phyloP scores from a whole-genome alignment of 2,113 vertebrate genomes.

The Oncorhynchus mykiss region DNA sequence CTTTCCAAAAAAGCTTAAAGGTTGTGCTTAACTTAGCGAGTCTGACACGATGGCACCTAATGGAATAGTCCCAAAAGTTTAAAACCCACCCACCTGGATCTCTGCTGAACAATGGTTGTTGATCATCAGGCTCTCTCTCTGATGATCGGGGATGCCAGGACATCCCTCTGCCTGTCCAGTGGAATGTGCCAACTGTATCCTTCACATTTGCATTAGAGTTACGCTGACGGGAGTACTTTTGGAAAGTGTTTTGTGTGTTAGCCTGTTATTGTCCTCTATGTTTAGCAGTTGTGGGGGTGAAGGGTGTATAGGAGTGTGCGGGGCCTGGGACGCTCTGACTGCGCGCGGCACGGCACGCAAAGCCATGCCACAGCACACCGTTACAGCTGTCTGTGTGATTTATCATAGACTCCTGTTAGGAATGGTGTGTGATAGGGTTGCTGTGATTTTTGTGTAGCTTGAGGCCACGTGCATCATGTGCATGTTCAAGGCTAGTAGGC shows the following conservation, averaged over 20 bases:
- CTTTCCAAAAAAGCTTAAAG: too few species aligned
- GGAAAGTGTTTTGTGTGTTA: neutral
- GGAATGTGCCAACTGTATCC: neutral
- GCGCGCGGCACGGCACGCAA: neutral
- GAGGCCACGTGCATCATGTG: too few species aligned
- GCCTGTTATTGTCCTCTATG: too few species aligned
- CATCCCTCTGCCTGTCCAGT: neutral
- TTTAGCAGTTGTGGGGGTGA: neutral
- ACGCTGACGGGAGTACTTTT: neutral
- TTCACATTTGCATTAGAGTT: neutral
- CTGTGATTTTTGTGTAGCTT: neutral
- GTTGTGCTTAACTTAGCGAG: too few species aligned
- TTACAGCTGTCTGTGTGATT: neutral
- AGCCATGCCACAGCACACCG: neutral
- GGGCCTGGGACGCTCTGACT: neutral
- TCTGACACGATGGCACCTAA: too few species aligned
- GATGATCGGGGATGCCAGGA: neutral
- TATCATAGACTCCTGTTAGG: neutral
- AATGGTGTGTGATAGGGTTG: neutral
- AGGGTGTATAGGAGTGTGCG: neutral
- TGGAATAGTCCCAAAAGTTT: too few species aligned
- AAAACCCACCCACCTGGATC: too few species aligned
- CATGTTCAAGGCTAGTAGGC: too few species aligned
- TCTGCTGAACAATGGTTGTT: too few species aligned
- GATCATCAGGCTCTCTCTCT: too few species aligned